These are phyloP conservation scores for Callosobruchus maculatus DNA, from an alignment of 2,888 invertebrate species.

Conservation along the genomic window DNA sequence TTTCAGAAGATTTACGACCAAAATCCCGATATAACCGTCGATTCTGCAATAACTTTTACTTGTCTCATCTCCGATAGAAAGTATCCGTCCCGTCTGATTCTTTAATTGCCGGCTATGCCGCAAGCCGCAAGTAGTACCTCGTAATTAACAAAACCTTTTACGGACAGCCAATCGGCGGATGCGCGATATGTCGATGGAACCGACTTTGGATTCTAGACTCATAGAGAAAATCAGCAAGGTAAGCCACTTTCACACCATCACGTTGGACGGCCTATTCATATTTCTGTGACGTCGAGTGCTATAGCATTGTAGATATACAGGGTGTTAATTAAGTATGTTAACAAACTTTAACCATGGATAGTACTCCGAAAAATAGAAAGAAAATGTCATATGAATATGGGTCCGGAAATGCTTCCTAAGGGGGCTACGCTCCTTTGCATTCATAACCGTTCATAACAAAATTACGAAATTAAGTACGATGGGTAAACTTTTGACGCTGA, in stretches of 20 bases:
- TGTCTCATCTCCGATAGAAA: not conserved
- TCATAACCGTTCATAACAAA: too few species aligned
- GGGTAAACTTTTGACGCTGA: too few species aligned
- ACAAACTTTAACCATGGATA: too few species aligned
- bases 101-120: not conserved
- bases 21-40: not conserved
- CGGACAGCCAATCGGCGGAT: not conserved
- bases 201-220: conserved; percentile 10
- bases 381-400: too few species aligned
- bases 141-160: not conserved
- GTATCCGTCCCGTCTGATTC: not conserved
- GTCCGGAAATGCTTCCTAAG: too few species aligned
- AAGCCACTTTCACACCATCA: conserved; percentile 40
- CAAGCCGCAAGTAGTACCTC: not conserved
- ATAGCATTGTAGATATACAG: not conserved
- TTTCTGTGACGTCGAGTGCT: not conserved
- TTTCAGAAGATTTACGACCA: not conserved
- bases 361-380: too few species aligned
- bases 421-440: too few species aligned
- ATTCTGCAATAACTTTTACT: not conserved
- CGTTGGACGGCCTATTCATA: conserved; percentile 3
- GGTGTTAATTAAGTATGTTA: too few species aligned
- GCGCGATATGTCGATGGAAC: not conserved
- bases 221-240: conserved; percentile 37
- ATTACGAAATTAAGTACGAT: too few species aligned